Percentiles rank a stretch among this genome's conserved stretches.
Conservation (phyloP, 2,888 invertebrate species). For the Carterocephalus palaemon region DNA sequence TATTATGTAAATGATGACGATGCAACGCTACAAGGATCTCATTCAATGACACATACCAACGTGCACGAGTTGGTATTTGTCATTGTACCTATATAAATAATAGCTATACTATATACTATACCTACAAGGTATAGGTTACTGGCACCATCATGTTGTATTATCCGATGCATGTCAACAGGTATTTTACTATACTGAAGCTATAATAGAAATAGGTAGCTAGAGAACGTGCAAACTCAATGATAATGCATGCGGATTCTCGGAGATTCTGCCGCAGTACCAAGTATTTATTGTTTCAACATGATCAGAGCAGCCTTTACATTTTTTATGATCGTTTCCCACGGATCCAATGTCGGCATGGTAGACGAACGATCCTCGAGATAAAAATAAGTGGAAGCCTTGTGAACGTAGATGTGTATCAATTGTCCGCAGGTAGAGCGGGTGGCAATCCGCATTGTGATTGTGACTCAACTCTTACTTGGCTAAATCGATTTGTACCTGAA, state of each 20-base stretch:
- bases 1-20: constrained; percentile 7
- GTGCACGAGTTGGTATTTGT: constrained; percentile 23
- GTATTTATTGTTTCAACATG: constrained; percentile 57
- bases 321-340: constrained; percentile 67
- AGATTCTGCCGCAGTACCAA: constrained; percentile 62
- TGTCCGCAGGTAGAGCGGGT: constrained; percentile 1
- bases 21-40: constrained; percentile 21
- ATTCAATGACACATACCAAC: constrained; percentile 36
- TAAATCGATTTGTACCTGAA: too few relatives aligned
- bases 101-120: neutral
- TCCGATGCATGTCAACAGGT: constrained; percentile 41
- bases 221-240: constrained; percentile 25
- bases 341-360: constrained; percentile 52
- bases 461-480: too few relatives aligned
- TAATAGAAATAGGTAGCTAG: neutral
- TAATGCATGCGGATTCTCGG: constrained; percentile 53
- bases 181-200: constrained; percentile 43
- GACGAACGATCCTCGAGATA: constrained; percentile 48
- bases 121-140: too few relatives aligned
- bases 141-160: too few relatives aligned
- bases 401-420: constrained; percentile 8
- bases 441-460: constrained; percentile 1
- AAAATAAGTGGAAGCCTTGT: constrained; percentile 36
- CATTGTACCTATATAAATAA: constrained; percentile 39
- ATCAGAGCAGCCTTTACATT: constrained; percentile 50